Conservation (phyloP, 2,113 vertebrate genomes). For the Periophthalmodon schlosseri region DNA sequence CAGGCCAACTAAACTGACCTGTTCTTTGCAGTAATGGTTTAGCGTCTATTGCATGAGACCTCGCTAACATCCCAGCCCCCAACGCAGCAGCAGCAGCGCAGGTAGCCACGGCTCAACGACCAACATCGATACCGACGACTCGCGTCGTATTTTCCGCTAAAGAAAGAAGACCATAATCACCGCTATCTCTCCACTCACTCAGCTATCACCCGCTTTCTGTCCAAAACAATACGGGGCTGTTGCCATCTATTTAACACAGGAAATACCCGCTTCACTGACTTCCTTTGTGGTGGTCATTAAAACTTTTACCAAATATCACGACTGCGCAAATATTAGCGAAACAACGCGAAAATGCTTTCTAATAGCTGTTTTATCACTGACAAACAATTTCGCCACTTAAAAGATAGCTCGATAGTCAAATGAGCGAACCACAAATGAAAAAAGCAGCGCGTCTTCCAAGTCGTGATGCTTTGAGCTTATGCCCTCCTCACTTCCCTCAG, state of each 20-base stretch:
- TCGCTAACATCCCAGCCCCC: constrained; percentile 46
- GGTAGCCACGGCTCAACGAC: constrained; percentile 51
- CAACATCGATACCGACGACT: constrained; percentile 22
- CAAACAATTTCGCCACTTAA: background rate
- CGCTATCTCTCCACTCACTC: constrained; percentile 12
- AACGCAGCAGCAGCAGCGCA: constrained; percentile 19
- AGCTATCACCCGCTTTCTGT: constrained; percentile 10
- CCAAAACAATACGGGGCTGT: background rate
- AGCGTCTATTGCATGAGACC: constrained; percentile 41
- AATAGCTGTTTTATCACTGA: background rate
- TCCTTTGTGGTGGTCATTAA: constrained; percentile 53
- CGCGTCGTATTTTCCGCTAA: constrained; percentile 20
- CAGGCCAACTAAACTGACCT: constrained; percentile 30
- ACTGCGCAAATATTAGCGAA: constrained; percentile 7
- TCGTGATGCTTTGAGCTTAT: constrained; percentile 66
- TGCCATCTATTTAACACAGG: constrained; percentile 37
- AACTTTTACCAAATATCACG: constrained; percentile 53
- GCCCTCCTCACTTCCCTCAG: constrained; percentile 53
- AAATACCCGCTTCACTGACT: constrained; percentile 49
- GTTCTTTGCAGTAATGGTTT: constrained; percentile 21
- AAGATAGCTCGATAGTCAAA: constrained; percentile 4
- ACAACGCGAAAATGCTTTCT: background rate
- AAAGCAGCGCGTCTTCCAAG: constrained; percentile 37
- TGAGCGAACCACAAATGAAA: constrained; percentile 45
- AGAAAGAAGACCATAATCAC: constrained; percentile 24